Conservation (phyloP, 2,797 vertebrate species). For the Paramormyrops hopkinsi region DNA sequence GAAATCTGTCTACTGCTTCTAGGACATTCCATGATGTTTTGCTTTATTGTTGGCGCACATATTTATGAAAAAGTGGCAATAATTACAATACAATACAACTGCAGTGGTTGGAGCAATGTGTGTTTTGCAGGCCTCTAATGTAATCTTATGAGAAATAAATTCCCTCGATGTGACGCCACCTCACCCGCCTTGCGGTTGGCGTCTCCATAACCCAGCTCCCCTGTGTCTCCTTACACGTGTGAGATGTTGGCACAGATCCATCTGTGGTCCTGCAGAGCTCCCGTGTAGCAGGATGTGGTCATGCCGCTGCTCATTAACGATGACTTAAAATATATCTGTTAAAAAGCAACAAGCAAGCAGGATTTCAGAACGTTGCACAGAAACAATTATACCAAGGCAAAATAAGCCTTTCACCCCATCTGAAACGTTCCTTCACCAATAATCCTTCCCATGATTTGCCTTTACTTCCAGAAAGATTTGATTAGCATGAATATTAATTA, state of each 20-base stretch:
- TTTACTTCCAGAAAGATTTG: neutral
- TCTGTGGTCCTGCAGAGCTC: neutral
- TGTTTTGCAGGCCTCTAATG: neutral
- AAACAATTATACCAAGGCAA: neutral
- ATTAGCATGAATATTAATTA: conserved; percentile 16
- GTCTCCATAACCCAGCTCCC: neutral
- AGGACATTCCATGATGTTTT: neutral
- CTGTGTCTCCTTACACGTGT: neutral
- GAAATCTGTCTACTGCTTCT: neutral
- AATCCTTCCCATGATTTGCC: neutral
- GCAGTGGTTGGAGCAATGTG: neutral
- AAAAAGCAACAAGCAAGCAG: neutral
- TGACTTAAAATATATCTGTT: neutral
- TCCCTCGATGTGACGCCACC: neutral
- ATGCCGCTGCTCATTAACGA: neutral
- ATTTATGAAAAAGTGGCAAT: neutral
- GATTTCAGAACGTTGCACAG: neutral
- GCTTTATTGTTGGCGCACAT: neutral
- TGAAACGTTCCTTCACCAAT: neutral
- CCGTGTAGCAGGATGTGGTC: neutral
- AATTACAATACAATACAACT: neutral
- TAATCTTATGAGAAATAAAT: neutral
- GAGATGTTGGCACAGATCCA: neutral
- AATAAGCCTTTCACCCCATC: neutral
- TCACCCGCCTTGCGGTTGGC: neutral